Base-by-base conservation (phyloP, 2,797 vertebrate genomes). In the Galago senegalensis region DNA sequence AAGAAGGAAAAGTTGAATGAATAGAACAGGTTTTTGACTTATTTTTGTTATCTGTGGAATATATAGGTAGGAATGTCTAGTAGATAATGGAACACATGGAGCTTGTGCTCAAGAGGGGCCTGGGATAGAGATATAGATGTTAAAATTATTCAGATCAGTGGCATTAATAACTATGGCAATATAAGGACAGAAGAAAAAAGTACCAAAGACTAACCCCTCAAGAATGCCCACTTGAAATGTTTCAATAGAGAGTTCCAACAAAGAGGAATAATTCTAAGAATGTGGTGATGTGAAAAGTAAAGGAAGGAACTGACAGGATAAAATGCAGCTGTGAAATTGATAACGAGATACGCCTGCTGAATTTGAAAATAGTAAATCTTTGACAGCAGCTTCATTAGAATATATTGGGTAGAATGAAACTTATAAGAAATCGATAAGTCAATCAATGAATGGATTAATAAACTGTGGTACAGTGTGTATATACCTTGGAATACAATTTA, bases 351-450 rank as follows among this genome's bases (percentile, higher is more conserved):
- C 37, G 2, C 53, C 16, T 77, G 3, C 29, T 86, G 27, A 94
- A 92, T 85, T 65, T 81, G 31, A 65, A 92, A 76, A 77, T 89
- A 67, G 23, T 20, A 87, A 91, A 18, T 63, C 73, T 40, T 63
- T 92, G 43, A 89, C 43, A 65, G 89, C 34, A 29, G 10, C 69
- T 82, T 89, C 25, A 77, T 53, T 76, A 63, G 34, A 95, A 86
- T 72, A 17, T 53, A 11, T 65, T 7, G 18, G 2, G 7, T 29
- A 88, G 18, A 86, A 81, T 92, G 69, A 63, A 89, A 70, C 83
- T 58, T n/a, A 95, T 61, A 79, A 73, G 29, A 21, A 73, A 23
- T 1, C 81, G 60, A 72, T 9, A 46, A 46, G 43, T 7, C 43
- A 46, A 46, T 46, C 43, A 46, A 46, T 46, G 43, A 46, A 46